Percentiles rank a stretch among this genome's conserved stretches.
Evolutionary conservation across 2,113 vertebrate species (phyloP).

Genomic region (Gymnobelideus leadbeateri): DNA sequence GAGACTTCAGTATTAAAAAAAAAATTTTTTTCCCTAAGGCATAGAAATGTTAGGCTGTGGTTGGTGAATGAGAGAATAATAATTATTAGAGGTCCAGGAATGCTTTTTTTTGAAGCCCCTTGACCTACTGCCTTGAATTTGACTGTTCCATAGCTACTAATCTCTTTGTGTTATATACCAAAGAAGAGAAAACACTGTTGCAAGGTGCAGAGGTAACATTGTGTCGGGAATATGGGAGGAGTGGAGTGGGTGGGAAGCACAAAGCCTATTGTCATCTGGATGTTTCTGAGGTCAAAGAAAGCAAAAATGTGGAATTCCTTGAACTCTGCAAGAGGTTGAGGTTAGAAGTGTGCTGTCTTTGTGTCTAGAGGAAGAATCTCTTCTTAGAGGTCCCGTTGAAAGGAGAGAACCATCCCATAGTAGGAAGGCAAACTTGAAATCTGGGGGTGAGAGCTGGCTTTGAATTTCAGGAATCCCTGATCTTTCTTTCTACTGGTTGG

Average conservation of each 20-base stretch:
- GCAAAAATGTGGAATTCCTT: neutral
- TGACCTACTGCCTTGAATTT: neutral
- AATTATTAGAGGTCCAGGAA: neutral
- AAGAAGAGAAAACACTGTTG: accelerated
- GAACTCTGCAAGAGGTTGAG: neutral
- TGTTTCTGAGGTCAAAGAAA: neutral
- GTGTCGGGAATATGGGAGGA: neutral
- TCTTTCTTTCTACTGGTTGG: constrained; percentile 25
- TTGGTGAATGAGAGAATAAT: neutral
- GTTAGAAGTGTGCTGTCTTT: neutral
- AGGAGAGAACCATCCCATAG: constrained; percentile 1
- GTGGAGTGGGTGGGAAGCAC: neutral
- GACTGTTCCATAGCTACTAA: neutral
- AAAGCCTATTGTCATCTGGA: neutral
- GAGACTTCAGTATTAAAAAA: constrained; percentile 1
- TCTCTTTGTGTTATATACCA: neutral
- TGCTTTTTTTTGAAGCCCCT: neutral
- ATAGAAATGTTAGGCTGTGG: neutral
- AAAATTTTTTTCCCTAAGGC: neutral
- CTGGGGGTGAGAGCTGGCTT: neutral
- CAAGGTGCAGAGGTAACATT: neutral
- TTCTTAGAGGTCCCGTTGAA: constrained; percentile 10
- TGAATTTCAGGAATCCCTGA: constrained; percentile 20
- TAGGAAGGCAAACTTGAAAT: neutral
- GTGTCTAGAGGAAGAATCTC: neutral